phyloP scores from a whole-genome alignment of 2,113 vertebrate species.

The Anguilla japonica region DNA sequence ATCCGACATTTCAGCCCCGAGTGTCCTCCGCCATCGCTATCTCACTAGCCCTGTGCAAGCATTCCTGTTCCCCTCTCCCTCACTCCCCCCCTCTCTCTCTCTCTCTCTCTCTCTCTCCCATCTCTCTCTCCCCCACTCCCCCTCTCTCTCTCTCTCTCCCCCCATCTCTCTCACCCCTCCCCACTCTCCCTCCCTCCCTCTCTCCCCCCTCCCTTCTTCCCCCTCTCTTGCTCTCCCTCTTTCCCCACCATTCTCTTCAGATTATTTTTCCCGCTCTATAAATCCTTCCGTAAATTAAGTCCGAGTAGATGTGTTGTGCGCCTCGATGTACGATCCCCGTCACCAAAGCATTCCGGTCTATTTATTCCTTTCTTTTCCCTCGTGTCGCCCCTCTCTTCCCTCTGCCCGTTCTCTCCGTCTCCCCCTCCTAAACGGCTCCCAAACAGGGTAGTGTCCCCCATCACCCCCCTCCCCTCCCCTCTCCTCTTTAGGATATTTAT shows the following conservation, averaged over 20 bases:
- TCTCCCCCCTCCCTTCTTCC: background rate
- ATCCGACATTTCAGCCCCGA: background rate
- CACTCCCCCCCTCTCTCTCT: background rate
- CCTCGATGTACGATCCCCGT: background rate
- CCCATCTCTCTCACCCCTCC: no score
- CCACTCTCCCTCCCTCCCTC: background rate
- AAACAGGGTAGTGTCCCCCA: conserved; percentile 57
- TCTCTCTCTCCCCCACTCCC: background rate
- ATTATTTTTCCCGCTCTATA: background rate
- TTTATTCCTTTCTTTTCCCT: background rate
- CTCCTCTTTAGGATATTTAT: conserved; percentile 78
- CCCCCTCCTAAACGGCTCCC: conserved; percentile 36
- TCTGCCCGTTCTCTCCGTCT: conserved; percentile 35
- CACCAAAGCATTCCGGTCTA: background rate
- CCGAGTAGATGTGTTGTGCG: background rate
- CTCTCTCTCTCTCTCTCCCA: background rate
- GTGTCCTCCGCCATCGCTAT: background rate
- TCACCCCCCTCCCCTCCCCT: conserved; percentile 36
- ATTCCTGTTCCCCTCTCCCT: background rate
- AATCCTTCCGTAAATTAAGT: background rate
- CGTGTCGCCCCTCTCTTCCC: background rate
- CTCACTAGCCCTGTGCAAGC: background rate
- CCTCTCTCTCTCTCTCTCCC: no score
- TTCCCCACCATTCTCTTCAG: background rate
- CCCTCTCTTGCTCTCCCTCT: background rate